phyloP scores from a whole-genome alignment of 1,140 invertebrate genomes.

The Papilio xuthus region DNA sequence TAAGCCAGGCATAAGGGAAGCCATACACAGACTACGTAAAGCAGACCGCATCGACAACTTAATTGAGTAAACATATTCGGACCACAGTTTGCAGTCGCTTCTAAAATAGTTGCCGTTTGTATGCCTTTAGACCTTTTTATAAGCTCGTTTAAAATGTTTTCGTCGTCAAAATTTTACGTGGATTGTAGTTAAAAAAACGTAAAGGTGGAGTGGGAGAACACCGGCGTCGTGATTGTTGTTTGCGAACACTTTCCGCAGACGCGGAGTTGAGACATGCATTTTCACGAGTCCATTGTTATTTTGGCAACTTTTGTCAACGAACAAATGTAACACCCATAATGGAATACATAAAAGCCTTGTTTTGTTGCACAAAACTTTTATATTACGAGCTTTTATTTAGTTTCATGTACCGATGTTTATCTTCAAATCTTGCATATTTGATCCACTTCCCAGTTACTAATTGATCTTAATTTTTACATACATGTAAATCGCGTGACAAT shows the following conservation, averaged over 20 bases:
- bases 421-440: not conserved
- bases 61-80: too few relatives aligned
- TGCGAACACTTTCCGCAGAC: slow-evolving; percentile 21
- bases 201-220: not conserved
- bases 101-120: not conserved
- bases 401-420: too few relatives aligned
- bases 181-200: not conserved
- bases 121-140: not conserved
- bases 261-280: slow-evolving; percentile 11
- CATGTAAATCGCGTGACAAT: too few relatives aligned
- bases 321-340: slow-evolving; percentile 20
- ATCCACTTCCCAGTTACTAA: too few relatives aligned
- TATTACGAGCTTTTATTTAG: not conserved
- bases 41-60: too few relatives aligned
- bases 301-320: slow-evolving; percentile 19
- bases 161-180: not conserved
- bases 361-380: not conserved
- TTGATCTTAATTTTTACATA: too few relatives aligned
- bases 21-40: too few relatives aligned
- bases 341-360: not conserved
- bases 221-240: slow-evolving; percentile 32
- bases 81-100: not conserved
- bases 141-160: not conserved
- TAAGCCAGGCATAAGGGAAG: too few relatives aligned
- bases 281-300: slow-evolving; percentile 31